Conservation (phyloP, 2,113 vertebrate species). For the Thomomys bottae region DNA sequence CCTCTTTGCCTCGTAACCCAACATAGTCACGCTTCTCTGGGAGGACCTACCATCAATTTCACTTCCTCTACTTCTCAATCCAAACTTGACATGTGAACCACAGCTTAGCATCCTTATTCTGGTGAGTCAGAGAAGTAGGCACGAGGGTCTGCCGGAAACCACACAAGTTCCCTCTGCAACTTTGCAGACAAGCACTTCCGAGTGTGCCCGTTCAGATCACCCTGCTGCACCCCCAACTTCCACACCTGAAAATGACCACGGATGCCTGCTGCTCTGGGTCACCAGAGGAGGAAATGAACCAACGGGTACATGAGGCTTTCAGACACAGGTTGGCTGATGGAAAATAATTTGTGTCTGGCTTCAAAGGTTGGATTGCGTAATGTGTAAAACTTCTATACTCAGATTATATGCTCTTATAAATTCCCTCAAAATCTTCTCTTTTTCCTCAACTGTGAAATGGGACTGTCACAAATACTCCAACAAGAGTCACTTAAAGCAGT, state of each 20-base stretch:
- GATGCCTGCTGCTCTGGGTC: not conserved
- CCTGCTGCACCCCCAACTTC: not conserved
- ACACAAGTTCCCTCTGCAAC: not conserved
- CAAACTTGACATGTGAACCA: not conserved
- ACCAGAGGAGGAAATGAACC: not conserved
- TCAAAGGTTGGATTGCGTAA: constrained; percentile 7
- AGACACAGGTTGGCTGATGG: not conserved
- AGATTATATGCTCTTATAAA: constrained; percentile 17
- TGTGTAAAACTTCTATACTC: not conserved
- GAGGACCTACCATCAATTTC: not conserved
- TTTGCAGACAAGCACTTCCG: not conserved
- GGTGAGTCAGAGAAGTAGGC: not conserved
- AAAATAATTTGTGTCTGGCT: not conserved
- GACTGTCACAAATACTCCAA: not conserved
- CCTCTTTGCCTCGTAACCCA: not conserved
- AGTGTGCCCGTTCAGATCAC: not conserved
- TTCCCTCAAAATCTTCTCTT: not conserved
- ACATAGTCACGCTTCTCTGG: no score
- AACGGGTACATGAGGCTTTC: not conserved
- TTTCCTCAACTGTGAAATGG: not conserved
- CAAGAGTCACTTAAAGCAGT: not conserved
- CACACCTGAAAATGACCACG: not conserved
- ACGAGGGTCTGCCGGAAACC: not conserved
- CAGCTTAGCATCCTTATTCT: not conserved
- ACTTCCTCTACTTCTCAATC: not conserved